Conservation (phyloP, 2,113 vertebrate species). For the Dromas ardeola region DNA sequence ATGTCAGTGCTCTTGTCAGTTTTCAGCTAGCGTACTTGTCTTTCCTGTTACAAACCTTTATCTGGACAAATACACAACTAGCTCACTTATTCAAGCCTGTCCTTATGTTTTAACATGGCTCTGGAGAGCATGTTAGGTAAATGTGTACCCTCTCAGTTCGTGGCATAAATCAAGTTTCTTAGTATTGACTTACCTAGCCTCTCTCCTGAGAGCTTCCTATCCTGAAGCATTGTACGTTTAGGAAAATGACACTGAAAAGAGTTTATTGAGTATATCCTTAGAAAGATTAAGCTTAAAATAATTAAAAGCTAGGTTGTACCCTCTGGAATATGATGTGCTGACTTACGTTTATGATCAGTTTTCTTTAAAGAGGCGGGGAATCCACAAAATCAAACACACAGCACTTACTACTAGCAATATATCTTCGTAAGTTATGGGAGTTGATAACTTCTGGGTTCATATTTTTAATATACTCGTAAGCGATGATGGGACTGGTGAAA, state of each 20-base stretch:
- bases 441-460: not conserved
- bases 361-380: not conserved
- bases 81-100: not conserved
- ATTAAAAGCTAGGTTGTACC: not conserved
- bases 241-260: not conserved
- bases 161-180: not conserved
- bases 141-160: not conserved
- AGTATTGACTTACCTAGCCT: not conserved
- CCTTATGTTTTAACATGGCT: not conserved
- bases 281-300: not conserved
- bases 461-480: not conserved
- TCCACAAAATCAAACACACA: not conserved
- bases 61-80: not conserved
- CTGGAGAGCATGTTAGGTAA: not conserved
- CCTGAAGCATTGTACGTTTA: not conserved
- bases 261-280: not conserved
- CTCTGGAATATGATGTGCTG: not conserved
- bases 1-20: not conserved
- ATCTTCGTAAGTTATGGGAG: not conserved
- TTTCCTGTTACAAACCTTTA: not conserved
- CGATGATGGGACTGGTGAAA: not conserved
- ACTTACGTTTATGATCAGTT: not conserved
- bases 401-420: not conserved
- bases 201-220: not conserved
- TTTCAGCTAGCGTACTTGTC: not conserved